These are phyloP conservation scores for Odontesthes bonariensis DNA, from an alignment of 2,113 vertebrate species.

Conservation along the genomic window DNA sequence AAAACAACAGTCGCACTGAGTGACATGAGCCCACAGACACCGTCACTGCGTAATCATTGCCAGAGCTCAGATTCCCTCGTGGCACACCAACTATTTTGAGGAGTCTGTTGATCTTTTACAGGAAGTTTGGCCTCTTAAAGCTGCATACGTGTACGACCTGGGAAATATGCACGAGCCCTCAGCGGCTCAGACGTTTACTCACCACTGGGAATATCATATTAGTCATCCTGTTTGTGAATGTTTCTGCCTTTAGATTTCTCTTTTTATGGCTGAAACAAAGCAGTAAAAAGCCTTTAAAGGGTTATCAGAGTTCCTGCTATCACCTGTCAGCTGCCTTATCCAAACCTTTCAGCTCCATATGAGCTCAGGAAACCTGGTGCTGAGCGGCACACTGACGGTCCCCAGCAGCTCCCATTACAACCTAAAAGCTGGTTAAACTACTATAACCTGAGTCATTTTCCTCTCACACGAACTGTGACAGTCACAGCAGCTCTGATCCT, in stretches of 20 bases:
- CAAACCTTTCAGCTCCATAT: neutral
- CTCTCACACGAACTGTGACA: neutral
- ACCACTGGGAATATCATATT: constrained; percentile 4
- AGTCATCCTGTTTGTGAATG: neutral
- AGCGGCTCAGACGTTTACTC: constrained; percentile 17
- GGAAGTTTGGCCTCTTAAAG: constrained; percentile 50
- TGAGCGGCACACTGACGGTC: neutral
- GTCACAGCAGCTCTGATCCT: neutral
- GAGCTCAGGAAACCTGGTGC: neutral
- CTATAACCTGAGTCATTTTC: too few species aligned
- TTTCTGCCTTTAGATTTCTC: constrained; percentile 8
- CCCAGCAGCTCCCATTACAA: neutral
- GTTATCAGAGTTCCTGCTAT: neutral
- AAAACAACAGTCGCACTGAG: constrained; percentile 69
- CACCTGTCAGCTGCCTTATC: neutral
- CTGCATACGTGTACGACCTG: constrained; percentile 36
- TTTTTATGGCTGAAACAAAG: neutral
- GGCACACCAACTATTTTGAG: constrained; percentile 62
- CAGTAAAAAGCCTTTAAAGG: constrained; percentile 8
- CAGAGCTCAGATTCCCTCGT: constrained; percentile 55
- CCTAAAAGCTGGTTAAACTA: neutral
- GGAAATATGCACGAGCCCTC: constrained; percentile 27
- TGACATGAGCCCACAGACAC: constrained; percentile 56
- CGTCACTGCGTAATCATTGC: constrained; percentile 65
- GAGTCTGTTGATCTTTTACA: constrained; percentile 33